These are phyloP conservation scores for Troglohyphantes excavatus DNA, from an alignment of 2,888 invertebrate species.

Conservation along the genomic window DNA sequence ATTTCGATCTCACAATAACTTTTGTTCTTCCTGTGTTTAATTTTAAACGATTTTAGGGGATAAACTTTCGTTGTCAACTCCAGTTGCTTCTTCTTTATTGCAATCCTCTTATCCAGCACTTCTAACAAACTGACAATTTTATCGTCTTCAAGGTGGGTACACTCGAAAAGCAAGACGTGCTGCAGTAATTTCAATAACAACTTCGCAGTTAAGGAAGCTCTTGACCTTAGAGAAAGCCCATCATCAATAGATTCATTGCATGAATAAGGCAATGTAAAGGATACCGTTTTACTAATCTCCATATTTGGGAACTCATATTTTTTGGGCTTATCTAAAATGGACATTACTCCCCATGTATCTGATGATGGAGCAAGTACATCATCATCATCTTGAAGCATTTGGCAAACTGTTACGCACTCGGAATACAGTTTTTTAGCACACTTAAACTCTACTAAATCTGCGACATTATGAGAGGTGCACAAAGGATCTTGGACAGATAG, in stretches of 20 bases:
- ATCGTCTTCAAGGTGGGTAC: background rate
- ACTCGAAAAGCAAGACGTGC: constrained; percentile 55
- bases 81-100: background rate
- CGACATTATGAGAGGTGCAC: constrained; percentile 61
- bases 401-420: constrained; percentile 17
- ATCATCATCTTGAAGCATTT: constrained; percentile 27
- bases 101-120: constrained; percentile 19
- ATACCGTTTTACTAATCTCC: background rate
- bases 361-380: background rate
- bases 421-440: constrained; percentile 24
- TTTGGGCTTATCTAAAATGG: constrained; percentile 44
- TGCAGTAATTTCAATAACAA: constrained; percentile 25
- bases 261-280: constrained; percentile 12
- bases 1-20: background rate
- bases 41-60: background rate
- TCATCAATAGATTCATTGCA: background rate
- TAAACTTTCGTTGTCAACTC: background rate
- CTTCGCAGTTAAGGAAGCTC: constrained; percentile 1
- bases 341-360: constrained; percentile 21
- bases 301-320: background rate
- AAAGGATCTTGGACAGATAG: constrained; percentile 72
- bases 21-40: background rate
- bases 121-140: constrained; percentile 9
- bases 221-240: background rate
- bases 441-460: constrained; percentile 64